A percentile compares a stretch with the other conserved stretches of the same genome.
These are phyloP conservation scores for Allobates femoralis DNA, from an alignment of 2,797 vertebrate genomes.

Conservation along the genomic window DNA sequence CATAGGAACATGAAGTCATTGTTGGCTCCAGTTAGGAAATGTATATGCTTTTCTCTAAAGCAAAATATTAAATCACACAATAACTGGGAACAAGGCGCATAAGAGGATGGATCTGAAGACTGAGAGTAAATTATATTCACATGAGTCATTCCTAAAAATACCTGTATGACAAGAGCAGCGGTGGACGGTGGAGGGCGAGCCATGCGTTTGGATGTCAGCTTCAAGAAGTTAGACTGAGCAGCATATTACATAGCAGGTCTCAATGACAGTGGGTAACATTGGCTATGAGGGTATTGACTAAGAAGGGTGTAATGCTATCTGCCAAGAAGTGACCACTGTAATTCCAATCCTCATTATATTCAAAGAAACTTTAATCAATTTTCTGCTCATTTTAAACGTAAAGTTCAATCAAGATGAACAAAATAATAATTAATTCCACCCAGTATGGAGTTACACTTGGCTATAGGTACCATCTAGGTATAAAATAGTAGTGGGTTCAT, in stretches of 20 bases:
- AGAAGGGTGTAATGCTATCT: slow-evolving; percentile 11
- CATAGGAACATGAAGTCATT: slow-evolving; percentile 59
- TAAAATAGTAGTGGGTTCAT: neutral
- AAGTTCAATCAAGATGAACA: neutral
- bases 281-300: neutral
- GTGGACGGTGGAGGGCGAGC: slow-evolving; percentile 9
- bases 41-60: slow-evolving; percentile 45
- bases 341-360: slow-evolving; percentile 14
- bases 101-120: neutral
- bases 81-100: neutral
- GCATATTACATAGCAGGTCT: neutral
- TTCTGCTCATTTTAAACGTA: slow-evolving; percentile 24
- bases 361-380: slow-evolving; percentile 20
- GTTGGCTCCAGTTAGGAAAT: slow-evolving; percentile 56
- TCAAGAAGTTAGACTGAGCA: neutral
- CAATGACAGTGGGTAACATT: neutral
- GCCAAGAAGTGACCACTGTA: slow-evolving; percentile 3
- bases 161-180: slow-evolving; percentile 18
- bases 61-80: slow-evolving; percentile 54
- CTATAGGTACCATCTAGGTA: neutral
- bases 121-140: slow-evolving; percentile 42
- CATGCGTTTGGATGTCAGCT: neutral
- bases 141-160: slow-evolving; percentile 54
- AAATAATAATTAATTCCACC: neutral
- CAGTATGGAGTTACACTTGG: neutral